Evolutionary conservation across 2,113 vertebrate species (phyloP).

Genomic region (Anoura caudifer): DNA sequence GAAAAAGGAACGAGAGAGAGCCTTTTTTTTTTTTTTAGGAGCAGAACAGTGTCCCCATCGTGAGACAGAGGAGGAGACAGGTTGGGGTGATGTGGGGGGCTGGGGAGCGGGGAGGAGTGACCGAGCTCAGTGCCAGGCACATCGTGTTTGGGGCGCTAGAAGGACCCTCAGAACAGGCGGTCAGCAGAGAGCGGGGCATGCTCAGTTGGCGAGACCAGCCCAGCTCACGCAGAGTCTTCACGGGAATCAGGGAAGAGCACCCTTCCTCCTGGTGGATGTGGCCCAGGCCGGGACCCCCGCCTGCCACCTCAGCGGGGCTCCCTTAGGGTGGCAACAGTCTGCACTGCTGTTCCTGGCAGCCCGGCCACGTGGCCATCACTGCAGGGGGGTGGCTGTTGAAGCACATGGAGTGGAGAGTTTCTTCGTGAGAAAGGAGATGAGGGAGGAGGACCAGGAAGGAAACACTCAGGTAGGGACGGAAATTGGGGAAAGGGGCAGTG

Average conservation of each 20-base stretch:
- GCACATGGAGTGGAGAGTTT: background rate
- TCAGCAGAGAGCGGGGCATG: background rate
- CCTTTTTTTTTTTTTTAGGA: background rate
- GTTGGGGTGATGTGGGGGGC: background rate
- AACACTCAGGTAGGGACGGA: background rate
- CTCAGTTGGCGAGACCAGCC: background rate
- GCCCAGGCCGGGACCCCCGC: background rate
- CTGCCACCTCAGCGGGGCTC: too few species aligned
- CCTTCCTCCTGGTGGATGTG: background rate
- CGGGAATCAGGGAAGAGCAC: background rate
- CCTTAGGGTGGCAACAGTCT: background rate
- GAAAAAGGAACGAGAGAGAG: background rate
- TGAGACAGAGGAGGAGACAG: background rate
- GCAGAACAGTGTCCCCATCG: background rate
- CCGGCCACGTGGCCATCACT: accelerated
- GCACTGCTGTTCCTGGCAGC: background rate
- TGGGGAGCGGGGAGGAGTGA: too few species aligned
- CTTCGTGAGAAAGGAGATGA: background rate
- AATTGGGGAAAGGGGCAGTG: background rate
- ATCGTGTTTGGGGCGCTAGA: accelerated
- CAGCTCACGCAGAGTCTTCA: background rate
- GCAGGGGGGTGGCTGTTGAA: accelerated
- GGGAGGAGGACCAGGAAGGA: background rate
- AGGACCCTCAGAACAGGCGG: background rate
- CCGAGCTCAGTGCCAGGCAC: background rate